Base-by-base conservation (phyloP, 2,113 vertebrate genomes). In the Lophotis ruficrista region DNA sequence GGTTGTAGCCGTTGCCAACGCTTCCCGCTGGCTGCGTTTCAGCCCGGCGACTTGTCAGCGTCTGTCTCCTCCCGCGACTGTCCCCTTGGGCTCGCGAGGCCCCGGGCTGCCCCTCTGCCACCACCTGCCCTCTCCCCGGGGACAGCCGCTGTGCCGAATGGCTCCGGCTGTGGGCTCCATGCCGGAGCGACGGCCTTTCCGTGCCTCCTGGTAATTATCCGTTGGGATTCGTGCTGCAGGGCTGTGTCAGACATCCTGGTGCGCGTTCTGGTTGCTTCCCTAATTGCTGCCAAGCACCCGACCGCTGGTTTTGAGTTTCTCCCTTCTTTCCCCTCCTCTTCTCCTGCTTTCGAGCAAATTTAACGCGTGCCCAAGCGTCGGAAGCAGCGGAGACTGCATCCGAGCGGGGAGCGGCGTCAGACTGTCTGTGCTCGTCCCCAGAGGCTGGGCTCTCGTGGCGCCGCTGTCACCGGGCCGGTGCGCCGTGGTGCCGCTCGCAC, bases 351-450 rank as follows among this genome's bases (percentile, higher is more conserved):
- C 90, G 68, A 93, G 79, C 14, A 13, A 65, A 37, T 89, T 80
- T 79, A 91, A 70, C 68, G 28, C 62, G 53, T 9, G 37, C 70
- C 68, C 88, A 61, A 90, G 83, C 38, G 22, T 1, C 21, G 12
- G 61, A 69, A 72, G 93, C 94, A 94, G 94, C 61, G 30, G 61
- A 75, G 61, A 65, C 91, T 80, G 84, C 30, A 37, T 48, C 45
- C 4, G 9, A 79, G 70, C 4, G 2, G 72, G 80, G 69, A 94
- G 43, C 0, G 89, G 83, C 72, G 72, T 83, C 94, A 94, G 86
- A 11, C 86, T 94, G 96, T 95, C 95, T 96, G 94, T 93, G 50
- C 45, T 65, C 2, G 0, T 88, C 93, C 94, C 88, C 8, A 1
- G 85, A 21, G 94, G 37, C 64, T 5, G 7, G 35, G 6, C 37